phyloP scores from a whole-genome alignment of 2,797 vertebrate genomes.

The Sandelia bainsii region DNA sequence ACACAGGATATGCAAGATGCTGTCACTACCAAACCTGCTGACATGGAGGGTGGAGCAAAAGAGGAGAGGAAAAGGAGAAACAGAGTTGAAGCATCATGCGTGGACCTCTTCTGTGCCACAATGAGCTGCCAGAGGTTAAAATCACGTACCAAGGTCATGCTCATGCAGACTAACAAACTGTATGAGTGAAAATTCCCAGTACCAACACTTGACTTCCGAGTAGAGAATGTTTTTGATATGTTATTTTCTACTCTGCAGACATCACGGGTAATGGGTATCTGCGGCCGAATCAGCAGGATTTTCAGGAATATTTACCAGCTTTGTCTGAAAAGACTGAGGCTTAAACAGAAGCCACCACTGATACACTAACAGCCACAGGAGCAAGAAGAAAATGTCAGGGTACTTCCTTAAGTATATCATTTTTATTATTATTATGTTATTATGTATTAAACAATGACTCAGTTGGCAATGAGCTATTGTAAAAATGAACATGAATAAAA shows the following conservation, averaged over 20 bases:
- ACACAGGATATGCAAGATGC: slow-evolving; percentile 75
- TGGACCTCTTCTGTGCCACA: slow-evolving; percentile 60
- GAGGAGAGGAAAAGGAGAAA: slow-evolving; percentile 24
- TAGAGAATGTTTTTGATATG: slow-evolving; percentile 26
- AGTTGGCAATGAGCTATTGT: too few species aligned
- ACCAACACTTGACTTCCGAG: slow-evolving; percentile 11
- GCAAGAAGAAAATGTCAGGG: slow-evolving; percentile 10
- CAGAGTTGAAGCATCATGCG: slow-evolving; percentile 48
- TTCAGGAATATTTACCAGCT: slow-evolving; percentile 23
- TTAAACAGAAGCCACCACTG: neutral
- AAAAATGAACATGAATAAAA: too few species aligned
- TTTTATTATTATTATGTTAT: too few species aligned
- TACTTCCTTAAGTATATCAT: neutral
- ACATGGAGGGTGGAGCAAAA: slow-evolving; percentile 53
- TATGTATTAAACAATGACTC: too few species aligned
- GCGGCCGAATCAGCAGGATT: slow-evolving; percentile 67
- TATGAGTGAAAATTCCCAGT: slow-evolving; percentile 13
- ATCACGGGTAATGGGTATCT: slow-evolving; percentile 58
- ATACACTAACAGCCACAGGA: slow-evolving; percentile 9
- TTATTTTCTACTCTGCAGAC: slow-evolving; percentile 57
- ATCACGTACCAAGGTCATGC: slow-evolving; percentile 63
- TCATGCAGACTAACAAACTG: slow-evolving; percentile 10
- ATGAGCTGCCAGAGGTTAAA: slow-evolving; percentile 53
- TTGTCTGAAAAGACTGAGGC: slow-evolving; percentile 10
- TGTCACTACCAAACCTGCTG: slow-evolving; percentile 75